Conservation (phyloP, 2,113 vertebrate genomes). For the Acrocephalus arundinaceus region DNA sequence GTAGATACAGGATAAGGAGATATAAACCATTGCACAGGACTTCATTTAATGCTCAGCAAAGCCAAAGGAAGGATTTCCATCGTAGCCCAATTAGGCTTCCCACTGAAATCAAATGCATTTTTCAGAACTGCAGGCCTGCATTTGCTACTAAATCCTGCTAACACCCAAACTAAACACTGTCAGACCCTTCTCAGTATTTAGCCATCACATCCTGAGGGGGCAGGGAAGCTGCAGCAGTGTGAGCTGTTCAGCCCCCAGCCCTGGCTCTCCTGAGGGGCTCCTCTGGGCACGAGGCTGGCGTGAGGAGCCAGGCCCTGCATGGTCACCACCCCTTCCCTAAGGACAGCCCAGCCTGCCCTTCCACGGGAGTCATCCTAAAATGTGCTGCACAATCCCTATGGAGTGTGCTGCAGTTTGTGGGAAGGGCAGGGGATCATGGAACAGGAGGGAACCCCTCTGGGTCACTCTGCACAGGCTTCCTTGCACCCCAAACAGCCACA, state of each 20-base stretch:
- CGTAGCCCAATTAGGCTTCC: neutral
- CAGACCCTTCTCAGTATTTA: neutral
- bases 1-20: neutral
- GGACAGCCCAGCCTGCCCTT: neutral
- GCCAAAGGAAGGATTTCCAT: neutral
- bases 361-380: neutral
- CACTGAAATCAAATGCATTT: neutral
- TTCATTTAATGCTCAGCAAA: neutral
- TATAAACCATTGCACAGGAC: neutral
- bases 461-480: neutral
- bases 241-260: neutral
- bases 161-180: neutral
- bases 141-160: neutral
- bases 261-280: neutral
- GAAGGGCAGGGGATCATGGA: neutral
- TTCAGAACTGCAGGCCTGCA: neutral
- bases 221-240: rapidly evolving
- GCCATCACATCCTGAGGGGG: neutral
- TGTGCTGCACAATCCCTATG: neutral
- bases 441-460: neutral
- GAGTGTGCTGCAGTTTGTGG: neutral
- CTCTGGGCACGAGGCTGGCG: rapidly evolving
- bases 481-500: rapidly evolving
- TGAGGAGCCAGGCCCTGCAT: rapidly evolving
- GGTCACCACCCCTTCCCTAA: neutral